Conservation (phyloP, 2,888 invertebrate species). For the Ormyrus labotus region DNA sequence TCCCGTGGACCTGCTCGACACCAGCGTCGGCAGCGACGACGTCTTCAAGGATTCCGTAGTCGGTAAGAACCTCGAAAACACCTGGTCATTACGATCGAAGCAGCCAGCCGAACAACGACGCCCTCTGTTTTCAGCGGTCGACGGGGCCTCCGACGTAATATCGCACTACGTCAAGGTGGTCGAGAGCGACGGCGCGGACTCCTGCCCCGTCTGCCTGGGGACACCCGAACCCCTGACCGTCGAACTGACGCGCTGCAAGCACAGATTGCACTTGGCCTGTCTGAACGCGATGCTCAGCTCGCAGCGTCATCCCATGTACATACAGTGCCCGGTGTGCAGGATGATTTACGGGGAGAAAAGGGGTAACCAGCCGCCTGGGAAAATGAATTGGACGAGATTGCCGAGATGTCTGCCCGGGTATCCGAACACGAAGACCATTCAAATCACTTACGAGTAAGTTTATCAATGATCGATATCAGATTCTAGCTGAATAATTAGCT, state of each 20-base stretch:
- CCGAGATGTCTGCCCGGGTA: slow-evolving; percentile 84
- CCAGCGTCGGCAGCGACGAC: slow-evolving; percentile 85
- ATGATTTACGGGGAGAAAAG: slow-evolving; percentile 87
- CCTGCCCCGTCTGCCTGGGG: slow-evolving; percentile 84
- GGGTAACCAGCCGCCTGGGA: slow-evolving; percentile 89
- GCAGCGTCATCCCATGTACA: slow-evolving; percentile 80
- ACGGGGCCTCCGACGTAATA: slow-evolving; percentile 80
- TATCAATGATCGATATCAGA: background rate
- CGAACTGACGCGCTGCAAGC: slow-evolving; percentile 85
- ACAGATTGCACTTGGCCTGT: slow-evolving; percentile 89
- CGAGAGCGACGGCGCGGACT: slow-evolving; percentile 82
- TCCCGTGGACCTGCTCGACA: slow-evolving; percentile 83
- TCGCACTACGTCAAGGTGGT: slow-evolving; percentile 84
- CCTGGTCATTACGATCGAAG: too few relatives aligned
- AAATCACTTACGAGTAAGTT: slow-evolving; percentile 88
- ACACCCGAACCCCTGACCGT: slow-evolving; percentile 79
- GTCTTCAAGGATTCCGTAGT: slow-evolving; percentile 80
- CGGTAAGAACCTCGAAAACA: slow-evolving; percentile 67
- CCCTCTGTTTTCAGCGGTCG: slow-evolving; percentile 74
- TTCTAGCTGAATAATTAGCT: too few relatives aligned
- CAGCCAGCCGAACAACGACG: too few relatives aligned
- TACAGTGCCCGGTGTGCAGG: slow-evolving; percentile 92
- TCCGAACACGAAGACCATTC: slow-evolving; percentile 84
- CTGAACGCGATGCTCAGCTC: slow-evolving; percentile 85
- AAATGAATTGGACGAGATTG: slow-evolving; percentile 88